Conservation (phyloP, 1,140 invertebrate species). For the Saccostrea glomerata region DNA sequence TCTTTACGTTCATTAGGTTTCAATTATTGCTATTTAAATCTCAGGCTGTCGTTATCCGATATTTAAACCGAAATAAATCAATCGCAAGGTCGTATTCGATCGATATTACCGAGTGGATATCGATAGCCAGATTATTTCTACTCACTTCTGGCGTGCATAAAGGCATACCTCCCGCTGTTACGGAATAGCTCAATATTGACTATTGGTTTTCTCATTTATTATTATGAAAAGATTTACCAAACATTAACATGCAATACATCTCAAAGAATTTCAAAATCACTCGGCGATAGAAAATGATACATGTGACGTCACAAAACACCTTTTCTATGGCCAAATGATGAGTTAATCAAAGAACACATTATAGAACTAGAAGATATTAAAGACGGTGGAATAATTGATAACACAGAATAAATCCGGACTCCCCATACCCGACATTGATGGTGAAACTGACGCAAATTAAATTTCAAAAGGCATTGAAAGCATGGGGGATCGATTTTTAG, state of each 20-base stretch:
- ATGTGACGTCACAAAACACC: neutral
- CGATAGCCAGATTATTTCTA: neutral
- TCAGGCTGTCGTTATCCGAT: neutral
- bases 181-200: neutral
- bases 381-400: conserved; percentile 4
- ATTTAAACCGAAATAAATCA: conserved; percentile 30
- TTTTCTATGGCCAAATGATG: neutral
- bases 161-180: neutral
- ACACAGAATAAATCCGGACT: neutral
- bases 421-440: conserved; percentile 1
- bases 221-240: neutral
- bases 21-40: conserved; percentile 35
- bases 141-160: neutral
- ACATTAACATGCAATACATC: neutral
- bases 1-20: conserved; percentile 20
- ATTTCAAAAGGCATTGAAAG: conserved; percentile 28
- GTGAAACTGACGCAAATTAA: conserved; percentile 26
- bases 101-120: neutral
- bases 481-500: neutral
- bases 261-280: neutral
- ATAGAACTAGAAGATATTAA: neutral
- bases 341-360: neutral
- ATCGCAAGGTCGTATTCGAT: neutral
- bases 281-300: neutral
- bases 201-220: neutral